A percentile compares a stretch with the other conserved stretches of the same genome.
phyloP scores from a whole-genome alignment of 2,113 vertebrate species.

The Callopanchax toddi region DNA sequence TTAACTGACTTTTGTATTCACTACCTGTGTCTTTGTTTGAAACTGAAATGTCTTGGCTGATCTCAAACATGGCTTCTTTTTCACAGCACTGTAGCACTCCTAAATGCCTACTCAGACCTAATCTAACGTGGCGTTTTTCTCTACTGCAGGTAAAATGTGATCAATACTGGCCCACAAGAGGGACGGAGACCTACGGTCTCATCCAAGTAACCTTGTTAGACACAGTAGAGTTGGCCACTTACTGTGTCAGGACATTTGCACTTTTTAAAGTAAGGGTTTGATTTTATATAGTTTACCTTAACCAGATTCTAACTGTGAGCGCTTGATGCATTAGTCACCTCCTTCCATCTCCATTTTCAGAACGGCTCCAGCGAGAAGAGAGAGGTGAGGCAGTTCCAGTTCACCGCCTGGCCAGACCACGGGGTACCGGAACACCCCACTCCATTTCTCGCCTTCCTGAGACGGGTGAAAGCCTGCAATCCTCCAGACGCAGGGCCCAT shows the following conservation, averaged over 20 bases:
- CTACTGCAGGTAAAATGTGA: slow-evolving; percentile 94
- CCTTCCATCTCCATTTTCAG: slow-evolving; percentile 66
- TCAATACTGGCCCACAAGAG: slow-evolving; percentile 98
- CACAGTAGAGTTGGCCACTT: slow-evolving; percentile 95
- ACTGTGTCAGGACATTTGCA: slow-evolving; percentile 96
- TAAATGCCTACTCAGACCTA: background rate
- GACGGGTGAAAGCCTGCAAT: slow-evolving; percentile 97
- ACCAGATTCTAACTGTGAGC: background rate
- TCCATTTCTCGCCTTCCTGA: slow-evolving; percentile 94
- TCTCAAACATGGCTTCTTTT: too few relatives aligned
- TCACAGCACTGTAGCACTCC: background rate
- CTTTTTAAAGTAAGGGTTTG: slow-evolving; percentile 91
- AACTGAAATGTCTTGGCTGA: background rate
- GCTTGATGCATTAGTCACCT: background rate
- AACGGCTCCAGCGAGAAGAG: slow-evolving; percentile 98
- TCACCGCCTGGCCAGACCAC: slow-evolving; percentile 99
- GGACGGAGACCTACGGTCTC: slow-evolving; percentile 93
- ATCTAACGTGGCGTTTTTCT: slow-evolving; percentile 31
- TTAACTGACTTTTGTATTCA: too few relatives aligned
- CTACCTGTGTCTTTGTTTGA: slow-evolving; percentile 12
- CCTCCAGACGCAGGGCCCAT: slow-evolving; percentile 97
- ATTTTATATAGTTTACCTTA: background rate
- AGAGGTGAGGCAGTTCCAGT: slow-evolving; percentile 98
- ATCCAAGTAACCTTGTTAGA: slow-evolving; percentile 95
- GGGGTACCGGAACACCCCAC: slow-evolving; percentile 98